These are phyloP conservation scores for Peromyscus melanophrys DNA, from an alignment of 2,797 vertebrate genomes.

Conservation along the genomic window DNA sequence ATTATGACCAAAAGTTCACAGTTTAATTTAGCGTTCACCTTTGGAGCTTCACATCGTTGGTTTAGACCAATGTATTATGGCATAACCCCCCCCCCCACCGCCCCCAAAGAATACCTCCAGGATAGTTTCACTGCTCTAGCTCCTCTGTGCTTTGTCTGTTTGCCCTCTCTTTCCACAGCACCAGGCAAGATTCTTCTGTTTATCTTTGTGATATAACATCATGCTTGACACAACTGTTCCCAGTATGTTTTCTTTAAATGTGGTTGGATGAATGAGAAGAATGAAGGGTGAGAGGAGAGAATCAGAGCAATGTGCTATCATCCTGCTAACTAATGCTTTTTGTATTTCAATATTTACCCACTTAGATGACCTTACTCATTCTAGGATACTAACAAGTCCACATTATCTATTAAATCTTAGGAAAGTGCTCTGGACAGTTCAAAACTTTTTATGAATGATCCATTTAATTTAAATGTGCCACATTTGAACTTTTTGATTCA, in stretches of 20 bases:
- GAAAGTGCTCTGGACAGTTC: not conserved
- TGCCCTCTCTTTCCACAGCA: not conserved
- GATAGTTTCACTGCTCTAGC: not conserved
- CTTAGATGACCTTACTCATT: not conserved
- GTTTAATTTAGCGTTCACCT: not conserved
- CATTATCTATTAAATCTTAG: not conserved
- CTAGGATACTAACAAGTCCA: not conserved
- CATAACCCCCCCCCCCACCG: too few relatives aligned
- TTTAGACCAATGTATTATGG: not conserved
- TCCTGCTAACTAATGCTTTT: not conserved
- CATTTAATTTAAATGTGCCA: not conserved
- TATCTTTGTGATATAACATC: not conserved
- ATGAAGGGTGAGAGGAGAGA: not conserved
- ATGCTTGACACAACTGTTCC: not conserved
- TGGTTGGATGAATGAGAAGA: slow-evolving; percentile 34
- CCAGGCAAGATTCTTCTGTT: not conserved
- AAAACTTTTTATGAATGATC: not conserved
- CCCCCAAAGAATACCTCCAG: not conserved
- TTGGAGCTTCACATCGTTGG: not conserved
- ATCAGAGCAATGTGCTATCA: not conserved
- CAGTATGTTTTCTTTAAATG: not conserved
- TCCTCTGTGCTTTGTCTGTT: not conserved
- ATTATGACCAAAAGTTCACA: not conserved
- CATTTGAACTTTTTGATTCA: slow-evolving; percentile 49
- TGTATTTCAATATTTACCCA: slow-evolving; percentile 12